These are phyloP conservation scores for Mormyrus hasselquistii DNA, from an alignment of 2,797 vertebrate genomes.

Conservation along the genomic window DNA sequence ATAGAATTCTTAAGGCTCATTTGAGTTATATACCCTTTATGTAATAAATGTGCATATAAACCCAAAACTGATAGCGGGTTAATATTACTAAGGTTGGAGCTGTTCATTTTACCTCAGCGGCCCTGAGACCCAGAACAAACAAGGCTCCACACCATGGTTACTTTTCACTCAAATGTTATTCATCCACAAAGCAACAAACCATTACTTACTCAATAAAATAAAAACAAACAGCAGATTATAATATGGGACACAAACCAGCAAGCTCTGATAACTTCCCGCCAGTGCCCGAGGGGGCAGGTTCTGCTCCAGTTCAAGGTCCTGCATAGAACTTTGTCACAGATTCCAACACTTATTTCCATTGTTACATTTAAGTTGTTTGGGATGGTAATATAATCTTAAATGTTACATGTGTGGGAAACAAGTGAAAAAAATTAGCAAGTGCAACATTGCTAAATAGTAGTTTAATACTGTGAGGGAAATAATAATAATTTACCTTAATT, in stretches of 20 bases:
- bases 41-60: background rate
- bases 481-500: background rate
- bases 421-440: background rate
- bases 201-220: background rate
- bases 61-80: background rate
- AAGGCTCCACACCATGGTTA: background rate
- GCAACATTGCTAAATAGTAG: background rate
- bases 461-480: background rate
- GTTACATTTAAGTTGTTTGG: background rate
- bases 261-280: background rate
- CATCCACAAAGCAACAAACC: background rate
- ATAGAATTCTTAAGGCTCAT: background rate
- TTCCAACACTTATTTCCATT: background rate
- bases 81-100: background rate
- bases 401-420: background rate
- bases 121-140: background rate
- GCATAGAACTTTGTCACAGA: background rate
- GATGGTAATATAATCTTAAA: background rate
- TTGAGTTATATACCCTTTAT: background rate
- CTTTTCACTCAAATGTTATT: background rate
- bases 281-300: background rate
- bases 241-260: background rate
- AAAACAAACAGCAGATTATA: background rate
- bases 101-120: background rate
- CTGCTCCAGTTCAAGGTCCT: background rate